Conservation (phyloP, 2,888 invertebrate species). For the Chalcis sispes region DNA sequence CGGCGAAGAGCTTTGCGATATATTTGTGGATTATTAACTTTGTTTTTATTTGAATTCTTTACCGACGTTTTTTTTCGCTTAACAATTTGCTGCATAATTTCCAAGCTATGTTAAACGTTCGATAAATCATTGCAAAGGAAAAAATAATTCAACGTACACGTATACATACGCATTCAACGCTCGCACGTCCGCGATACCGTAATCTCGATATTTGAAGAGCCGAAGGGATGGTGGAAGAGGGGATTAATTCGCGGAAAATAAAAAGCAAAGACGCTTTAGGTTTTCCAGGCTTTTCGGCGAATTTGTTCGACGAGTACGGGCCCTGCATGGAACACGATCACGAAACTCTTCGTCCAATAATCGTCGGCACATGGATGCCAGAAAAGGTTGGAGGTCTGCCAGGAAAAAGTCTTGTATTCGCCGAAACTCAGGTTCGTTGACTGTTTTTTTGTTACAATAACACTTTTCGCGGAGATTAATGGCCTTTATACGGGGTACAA, state of each 20-base stretch:
- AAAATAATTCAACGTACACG: neutral
- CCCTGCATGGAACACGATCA: slow-evolving; percentile 92
- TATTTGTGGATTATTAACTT: too few relatives aligned
- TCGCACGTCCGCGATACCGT: too few relatives aligned
- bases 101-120: too few relatives aligned
- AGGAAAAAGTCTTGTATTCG: slow-evolving; percentile 89
- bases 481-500: slow-evolving; percentile 32
- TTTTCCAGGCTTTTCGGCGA: slow-evolving; percentile 79
- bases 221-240: too few relatives aligned
- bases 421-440: slow-evolving; percentile 88
- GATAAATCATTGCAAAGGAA: neutral
- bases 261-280: slow-evolving; percentile 68
- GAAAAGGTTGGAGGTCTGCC: slow-evolving; percentile 92
- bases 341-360: slow-evolving; percentile 88
- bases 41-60: too few relatives aligned
- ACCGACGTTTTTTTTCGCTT: too few relatives aligned
- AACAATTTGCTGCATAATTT: too few relatives aligned
- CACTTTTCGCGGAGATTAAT: slow-evolving; percentile 55
- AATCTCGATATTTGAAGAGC: too few relatives aligned
- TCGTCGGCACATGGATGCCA: slow-evolving; percentile 93
- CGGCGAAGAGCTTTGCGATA: neutral
- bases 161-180: neutral
- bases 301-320: slow-evolving; percentile 77
- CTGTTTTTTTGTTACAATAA: slow-evolving; percentile 47
- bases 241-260: neutral